These are phyloP conservation scores for Leucoraja erinaceus DNA, from an alignment of 2,113 vertebrate species.

Conservation along the genomic window DNA sequence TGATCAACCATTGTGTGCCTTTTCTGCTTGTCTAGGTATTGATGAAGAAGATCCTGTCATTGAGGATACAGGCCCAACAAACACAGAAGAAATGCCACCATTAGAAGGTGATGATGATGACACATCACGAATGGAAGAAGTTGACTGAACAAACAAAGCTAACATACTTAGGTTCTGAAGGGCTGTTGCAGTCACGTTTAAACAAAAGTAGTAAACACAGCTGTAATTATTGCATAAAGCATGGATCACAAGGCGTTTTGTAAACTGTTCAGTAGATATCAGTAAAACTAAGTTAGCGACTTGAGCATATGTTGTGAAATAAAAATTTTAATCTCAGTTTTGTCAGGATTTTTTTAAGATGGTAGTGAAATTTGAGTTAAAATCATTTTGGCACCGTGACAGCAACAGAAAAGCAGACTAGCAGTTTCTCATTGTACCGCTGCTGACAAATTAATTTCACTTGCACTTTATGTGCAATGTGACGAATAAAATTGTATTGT, in stretches of 20 bases:
- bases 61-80: conserved; percentile 65
- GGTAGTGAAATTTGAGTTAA: too few species aligned
- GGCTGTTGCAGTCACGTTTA: conserved; percentile 1
- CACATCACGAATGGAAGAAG: conserved; percentile 92
- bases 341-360: neutral
- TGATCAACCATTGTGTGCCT: neutral
- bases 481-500: too few species aligned
- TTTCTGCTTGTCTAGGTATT: conserved; percentile 64
- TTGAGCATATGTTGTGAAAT: conserved; percentile 26
- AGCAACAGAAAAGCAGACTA: too few species aligned
- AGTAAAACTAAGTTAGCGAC: neutral
- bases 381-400: too few species aligned
- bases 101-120: conserved; percentile 93
- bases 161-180: neutral
- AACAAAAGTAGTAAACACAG: conserved; percentile 6
- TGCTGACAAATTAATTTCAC: too few species aligned
- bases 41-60: conserved; percentile 80
- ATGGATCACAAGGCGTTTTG: neutral
- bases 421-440: too few species aligned
- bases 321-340: neutral
- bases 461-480: too few species aligned
- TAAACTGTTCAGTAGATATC: neutral
- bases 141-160: conserved; percentile 64
- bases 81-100: conserved; percentile 85
- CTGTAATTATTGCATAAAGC: conserved; percentile 30